Evolutionary conservation across 1,140 invertebrate genomes (phyloP).

Genomic region (Procambarus clarkii): DNA sequence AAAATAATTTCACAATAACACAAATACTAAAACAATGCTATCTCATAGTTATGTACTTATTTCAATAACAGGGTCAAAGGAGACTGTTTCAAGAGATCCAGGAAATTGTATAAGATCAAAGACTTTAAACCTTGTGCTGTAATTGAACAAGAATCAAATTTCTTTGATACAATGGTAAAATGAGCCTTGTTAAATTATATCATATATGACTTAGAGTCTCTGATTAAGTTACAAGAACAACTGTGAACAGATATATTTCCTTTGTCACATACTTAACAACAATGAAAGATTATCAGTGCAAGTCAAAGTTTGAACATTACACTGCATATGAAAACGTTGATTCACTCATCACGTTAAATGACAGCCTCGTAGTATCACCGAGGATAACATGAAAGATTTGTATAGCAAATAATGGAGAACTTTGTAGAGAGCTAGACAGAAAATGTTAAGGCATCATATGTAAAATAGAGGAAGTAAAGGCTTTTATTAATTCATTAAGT

Average conservation of each 20-base stretch:
- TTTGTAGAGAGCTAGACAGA: slow-evolving; percentile 62
- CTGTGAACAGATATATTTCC: slow-evolving; percentile 52
- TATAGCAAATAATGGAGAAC: slow-evolving; percentile 51
- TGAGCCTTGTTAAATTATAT: slow-evolving; percentile 20
- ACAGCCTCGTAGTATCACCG: slow-evolving; percentile 64
- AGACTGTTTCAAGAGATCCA: slow-evolving; percentile 57
- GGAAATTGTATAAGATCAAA: slow-evolving; percentile 59
- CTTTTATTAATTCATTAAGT: slow-evolving; percentile 51
- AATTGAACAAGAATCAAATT: slow-evolving; percentile 53
- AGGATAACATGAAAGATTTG: slow-evolving; percentile 56
- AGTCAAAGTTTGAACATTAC: slow-evolving; percentile 49
- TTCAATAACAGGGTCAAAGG: slow-evolving; percentile 68
- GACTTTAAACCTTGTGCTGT: slow-evolving; percentile 55
- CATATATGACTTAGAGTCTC: slow-evolving; percentile 41
- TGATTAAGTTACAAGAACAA: slow-evolving; percentile 39
- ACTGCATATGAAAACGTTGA: slow-evolving; percentile 39
- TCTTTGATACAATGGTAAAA: slow-evolving; percentile 51
- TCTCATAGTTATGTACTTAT: slow-evolving; percentile 67
- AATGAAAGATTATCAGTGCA: slow-evolving; percentile 43
- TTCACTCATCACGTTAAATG: slow-evolving; percentile 40
- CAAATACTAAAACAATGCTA: slow-evolving; percentile 70
- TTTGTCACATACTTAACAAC: slow-evolving; percentile 62
- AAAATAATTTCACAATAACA: slow-evolving; percentile 70
- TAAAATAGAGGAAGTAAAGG: slow-evolving; percentile 61
- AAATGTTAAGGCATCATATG: slow-evolving; percentile 67